Percentiles rank a stretch among this genome's conserved stretches.
Conservation (phyloP, 2,113 vertebrate species). For the Gulo gulo region DNA sequence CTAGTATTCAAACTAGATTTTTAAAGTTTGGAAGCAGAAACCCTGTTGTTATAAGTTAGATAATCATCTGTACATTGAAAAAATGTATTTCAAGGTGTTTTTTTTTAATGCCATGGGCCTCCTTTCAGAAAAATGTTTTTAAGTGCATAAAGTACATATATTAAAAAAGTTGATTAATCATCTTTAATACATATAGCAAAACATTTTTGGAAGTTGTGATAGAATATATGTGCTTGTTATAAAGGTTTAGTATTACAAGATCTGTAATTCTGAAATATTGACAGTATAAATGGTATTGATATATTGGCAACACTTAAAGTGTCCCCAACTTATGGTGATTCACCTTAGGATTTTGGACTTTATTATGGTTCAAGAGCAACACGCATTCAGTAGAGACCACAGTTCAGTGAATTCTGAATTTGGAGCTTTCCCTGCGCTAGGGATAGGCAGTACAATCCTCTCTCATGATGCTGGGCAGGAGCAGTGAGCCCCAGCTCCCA, state of each 20-base stretch:
- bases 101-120: too few relatives aligned
- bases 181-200: background rate
- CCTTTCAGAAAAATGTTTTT: background rate
- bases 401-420: background rate
- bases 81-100: background rate
- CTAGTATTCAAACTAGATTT: slow-evolving; percentile 1
- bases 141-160: background rate
- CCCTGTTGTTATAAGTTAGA: background rate
- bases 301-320: background rate
- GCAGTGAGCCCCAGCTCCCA: background rate
- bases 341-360: background rate
- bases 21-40: background rate
- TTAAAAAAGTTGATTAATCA: background rate
- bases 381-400: background rate
- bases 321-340: background rate
- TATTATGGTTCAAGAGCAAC: background rate
- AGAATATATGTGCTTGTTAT: background rate
- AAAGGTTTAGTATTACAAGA: background rate
- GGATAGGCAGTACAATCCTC: background rate
- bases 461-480: background rate
- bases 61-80: background rate
- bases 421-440: background rate
- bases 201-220: background rate
- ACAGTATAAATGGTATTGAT: background rate
- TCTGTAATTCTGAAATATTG: background rate